A percentile compares a stretch with the other conserved stretches of the same genome.
Evolutionary conservation across 2,797 vertebrate genomes (phyloP).

Genomic region (Tamandua tetradactyla): DNA sequence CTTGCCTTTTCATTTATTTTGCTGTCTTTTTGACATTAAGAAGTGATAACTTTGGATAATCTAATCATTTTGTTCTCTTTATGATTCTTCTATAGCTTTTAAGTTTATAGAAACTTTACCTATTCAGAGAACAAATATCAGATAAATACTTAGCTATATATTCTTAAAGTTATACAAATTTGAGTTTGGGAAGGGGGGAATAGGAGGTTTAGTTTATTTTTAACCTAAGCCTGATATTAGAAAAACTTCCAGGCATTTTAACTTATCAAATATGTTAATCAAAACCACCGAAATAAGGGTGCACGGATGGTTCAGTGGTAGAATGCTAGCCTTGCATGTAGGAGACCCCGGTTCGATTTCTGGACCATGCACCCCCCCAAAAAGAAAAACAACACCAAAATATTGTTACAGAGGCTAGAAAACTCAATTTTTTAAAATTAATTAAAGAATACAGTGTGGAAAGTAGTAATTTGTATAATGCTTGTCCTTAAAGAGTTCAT

Average conservation of each 20-base stretch:
- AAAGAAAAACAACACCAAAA: too few species aligned
- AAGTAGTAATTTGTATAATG: neutral
- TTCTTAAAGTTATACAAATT: neutral
- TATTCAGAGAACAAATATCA: neutral
- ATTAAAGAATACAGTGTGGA: neutral
- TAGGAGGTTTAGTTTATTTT: neutral
- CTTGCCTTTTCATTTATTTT: neutral
- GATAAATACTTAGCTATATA: neutral
- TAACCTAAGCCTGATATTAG: neutral
- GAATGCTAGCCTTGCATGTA: too few species aligned
- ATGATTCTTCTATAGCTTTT: neutral
- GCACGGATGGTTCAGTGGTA: too few species aligned
- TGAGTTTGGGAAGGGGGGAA: neutral
- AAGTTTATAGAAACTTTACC: neutral
- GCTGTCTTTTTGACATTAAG: neutral
- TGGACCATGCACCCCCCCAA: too few species aligned
- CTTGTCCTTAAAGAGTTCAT: neutral
- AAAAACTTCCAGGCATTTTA: neutral
- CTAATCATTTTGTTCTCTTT: too few species aligned
- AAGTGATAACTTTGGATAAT: neutral
- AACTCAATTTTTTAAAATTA: neutral
- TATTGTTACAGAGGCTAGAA: constrained; percentile 28
- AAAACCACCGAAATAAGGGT: too few species aligned
- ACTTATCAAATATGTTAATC: constrained; percentile 30
- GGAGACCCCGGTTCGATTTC: too few species aligned